Percentiles rank a stretch among this genome's conserved stretches.
phyloP scores from a whole-genome alignment of 2,888 invertebrate genomes.

The Drosophila nr. medialis region DNA sequence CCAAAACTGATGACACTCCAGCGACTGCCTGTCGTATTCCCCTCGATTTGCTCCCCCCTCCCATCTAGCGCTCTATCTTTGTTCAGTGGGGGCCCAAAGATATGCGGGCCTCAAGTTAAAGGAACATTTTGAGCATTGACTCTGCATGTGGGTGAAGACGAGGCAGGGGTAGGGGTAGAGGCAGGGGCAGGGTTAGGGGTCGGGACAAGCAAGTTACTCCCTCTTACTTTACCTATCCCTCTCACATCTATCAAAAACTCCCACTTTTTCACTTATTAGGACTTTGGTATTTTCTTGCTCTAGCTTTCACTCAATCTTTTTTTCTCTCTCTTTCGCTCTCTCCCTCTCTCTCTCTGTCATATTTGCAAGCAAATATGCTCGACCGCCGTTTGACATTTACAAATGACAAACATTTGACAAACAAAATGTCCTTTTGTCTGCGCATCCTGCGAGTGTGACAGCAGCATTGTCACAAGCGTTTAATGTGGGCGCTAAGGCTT shows the following conservation, averaged over 20 bases:
- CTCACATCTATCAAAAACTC: background rate
- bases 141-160: constrained; percentile 27
- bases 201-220: background rate
- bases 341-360: background rate
- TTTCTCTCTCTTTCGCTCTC: background rate
- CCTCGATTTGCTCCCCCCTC: constrained; percentile 3
- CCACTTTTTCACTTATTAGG: constrained; percentile 27
- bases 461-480: constrained; percentile 61
- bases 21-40: constrained; percentile 21
- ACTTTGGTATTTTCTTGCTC: constrained; percentile 16
- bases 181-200: background rate
- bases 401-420: constrained; percentile 81
- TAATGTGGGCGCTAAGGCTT: constrained; percentile 50
- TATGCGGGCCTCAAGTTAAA: constrained; percentile 68
- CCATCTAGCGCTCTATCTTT: background rate
- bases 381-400: constrained; percentile 80
- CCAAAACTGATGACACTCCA: constrained; percentile 46
- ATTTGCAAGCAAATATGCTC: constrained; percentile 72
- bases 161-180: background rate
- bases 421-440: constrained; percentile 65
- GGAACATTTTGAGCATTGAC: constrained; percentile 51
- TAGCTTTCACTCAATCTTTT: background rate
- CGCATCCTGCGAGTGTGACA: constrained; percentile 25
- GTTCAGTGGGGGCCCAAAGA: constrained; percentile 19
- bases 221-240: background rate